Evolutionary conservation across 2,797 vertebrate species (phyloP).

Genomic region (Poecile montanus): DNA sequence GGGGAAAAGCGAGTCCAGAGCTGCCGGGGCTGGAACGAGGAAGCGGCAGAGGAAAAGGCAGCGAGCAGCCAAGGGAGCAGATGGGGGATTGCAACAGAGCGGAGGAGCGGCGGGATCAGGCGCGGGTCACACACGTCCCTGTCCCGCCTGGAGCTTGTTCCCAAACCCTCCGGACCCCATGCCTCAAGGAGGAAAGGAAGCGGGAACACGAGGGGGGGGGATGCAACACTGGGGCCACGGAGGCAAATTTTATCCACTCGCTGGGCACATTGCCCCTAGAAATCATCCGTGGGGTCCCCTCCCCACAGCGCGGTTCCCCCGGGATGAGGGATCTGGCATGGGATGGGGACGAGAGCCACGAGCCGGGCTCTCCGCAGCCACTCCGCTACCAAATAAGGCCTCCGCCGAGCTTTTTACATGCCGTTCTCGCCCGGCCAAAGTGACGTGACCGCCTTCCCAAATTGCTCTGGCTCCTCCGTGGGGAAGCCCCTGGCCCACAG

Average conservation of each 20-base stretch:
- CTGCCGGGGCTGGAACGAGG: constrained; percentile 40
- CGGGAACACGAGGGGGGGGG: not conserved
- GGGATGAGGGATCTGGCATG: not conserved
- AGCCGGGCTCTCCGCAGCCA: not conserved
- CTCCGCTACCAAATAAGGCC: constrained; percentile 59
- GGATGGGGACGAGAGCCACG: not conserved
- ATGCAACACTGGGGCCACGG: not conserved
- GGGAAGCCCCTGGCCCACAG: not conserved
- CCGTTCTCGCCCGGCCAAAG: not conserved
- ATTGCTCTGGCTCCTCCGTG: not conserved
- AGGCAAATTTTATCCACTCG: not conserved
- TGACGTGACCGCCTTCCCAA: constrained; percentile 34
- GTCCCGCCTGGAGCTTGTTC: not conserved
- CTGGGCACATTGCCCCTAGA: not conserved
- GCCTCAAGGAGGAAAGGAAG: not conserved
- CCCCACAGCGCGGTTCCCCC: not conserved
- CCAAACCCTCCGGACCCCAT: not conserved
- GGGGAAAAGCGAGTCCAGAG: not conserved
- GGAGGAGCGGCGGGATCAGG: not conserved
- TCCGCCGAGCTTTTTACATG: constrained; percentile 14
- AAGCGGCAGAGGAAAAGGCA: constrained; percentile 11
- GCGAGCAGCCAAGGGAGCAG: constrained; percentile 5
- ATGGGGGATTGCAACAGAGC: constrained; percentile 34
- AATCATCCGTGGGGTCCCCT: not conserved
- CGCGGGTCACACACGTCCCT: not conserved